Evolutionary conservation across 2,113 vertebrate genomes (phyloP), one percentile per base, ranked within the genome.

Genomic region (Platichthys flesus): DNA sequence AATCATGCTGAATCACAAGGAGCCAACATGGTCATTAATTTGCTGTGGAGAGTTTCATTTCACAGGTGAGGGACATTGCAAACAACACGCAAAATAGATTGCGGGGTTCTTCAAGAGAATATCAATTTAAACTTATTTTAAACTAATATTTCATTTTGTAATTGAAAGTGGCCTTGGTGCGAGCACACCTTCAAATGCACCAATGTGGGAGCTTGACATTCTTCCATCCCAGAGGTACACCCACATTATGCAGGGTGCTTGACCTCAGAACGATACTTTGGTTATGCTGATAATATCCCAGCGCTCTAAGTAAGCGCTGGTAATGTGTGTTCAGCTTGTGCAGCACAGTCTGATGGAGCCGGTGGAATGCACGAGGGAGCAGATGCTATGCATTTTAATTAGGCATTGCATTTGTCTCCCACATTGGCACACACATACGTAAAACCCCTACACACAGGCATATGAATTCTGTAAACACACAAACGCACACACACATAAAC

Each of bases 351-450:
- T 63, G 28, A 63, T 31, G 20, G 20, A 59, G 59, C 57, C 59
- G 23, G n/a, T 71, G 28, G 26, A 58, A 45, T 26, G 20, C 63
- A 40, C 28, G 23, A 26, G 14, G 67, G 71, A 65, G 23, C 59
- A 72, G 66, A 65, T 75, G 73, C 23, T 67, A 1, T 63, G 24
- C 67, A 73, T 78, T 57, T n/a, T 70, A 71, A 71, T 82, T 55
- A 81, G 74, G 18, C 3, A 45, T 42, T 3, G 24, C 60, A 59
- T 28, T 42, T 56, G 62, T 60, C n/a, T 74, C 24, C 42, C 68
- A 37, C 1, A 21, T 26, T 65, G 40, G 49, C 47, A 21, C 51
- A 61, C 20, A 57, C 8, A 67, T 23, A 52, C 51, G 10, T 67
- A 55, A 71, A 76, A 47, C 1, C 31, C 40, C 49, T 4, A 15